Evolutionary conservation across 2,888 invertebrate species (phyloP).

Genomic region (Ormyrus pomaceus): DNA sequence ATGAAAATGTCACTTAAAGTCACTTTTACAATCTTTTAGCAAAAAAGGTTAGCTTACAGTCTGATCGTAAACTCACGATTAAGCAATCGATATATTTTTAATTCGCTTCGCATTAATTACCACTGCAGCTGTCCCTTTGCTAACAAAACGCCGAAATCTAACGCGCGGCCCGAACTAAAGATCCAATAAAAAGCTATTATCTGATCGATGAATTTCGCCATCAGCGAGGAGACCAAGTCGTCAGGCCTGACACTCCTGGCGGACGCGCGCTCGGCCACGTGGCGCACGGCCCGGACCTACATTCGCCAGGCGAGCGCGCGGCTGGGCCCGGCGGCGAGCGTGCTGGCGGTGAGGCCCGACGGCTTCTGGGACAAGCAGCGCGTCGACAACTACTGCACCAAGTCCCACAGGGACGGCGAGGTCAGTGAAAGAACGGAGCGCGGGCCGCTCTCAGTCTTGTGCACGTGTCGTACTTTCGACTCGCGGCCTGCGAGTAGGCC

Average conservation of each 20-base stretch:
- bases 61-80: too few species aligned
- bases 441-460: not conserved
- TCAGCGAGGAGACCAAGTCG: constrained; percentile 73
- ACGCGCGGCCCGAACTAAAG: too few species aligned
- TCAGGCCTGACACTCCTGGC: constrained; percentile 80
- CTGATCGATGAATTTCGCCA: not conserved
- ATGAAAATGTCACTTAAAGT: too few species aligned
- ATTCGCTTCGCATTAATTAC: too few species aligned
- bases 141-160: too few species aligned
- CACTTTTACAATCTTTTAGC: too few species aligned
- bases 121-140: too few species aligned
- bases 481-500: not conserved
- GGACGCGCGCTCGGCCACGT: constrained; percentile 81
- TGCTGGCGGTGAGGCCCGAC: constrained; percentile 84
- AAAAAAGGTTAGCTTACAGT: too few species aligned
- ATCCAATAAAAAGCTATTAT: too few species aligned
- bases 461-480: not conserved
- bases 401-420: constrained; percentile 79
- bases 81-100: too few species aligned
- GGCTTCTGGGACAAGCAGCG: constrained; percentile 85
- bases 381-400: constrained; percentile 82
- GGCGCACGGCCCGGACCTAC: constrained; percentile 80
- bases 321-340: constrained; percentile 74
- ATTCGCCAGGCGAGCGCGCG: constrained; percentile 79
- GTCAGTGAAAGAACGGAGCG: constrained; percentile 68